Base-by-base conservation (phyloP, 2,797 vertebrate species). In the Halcyon chelicuti region DNA sequence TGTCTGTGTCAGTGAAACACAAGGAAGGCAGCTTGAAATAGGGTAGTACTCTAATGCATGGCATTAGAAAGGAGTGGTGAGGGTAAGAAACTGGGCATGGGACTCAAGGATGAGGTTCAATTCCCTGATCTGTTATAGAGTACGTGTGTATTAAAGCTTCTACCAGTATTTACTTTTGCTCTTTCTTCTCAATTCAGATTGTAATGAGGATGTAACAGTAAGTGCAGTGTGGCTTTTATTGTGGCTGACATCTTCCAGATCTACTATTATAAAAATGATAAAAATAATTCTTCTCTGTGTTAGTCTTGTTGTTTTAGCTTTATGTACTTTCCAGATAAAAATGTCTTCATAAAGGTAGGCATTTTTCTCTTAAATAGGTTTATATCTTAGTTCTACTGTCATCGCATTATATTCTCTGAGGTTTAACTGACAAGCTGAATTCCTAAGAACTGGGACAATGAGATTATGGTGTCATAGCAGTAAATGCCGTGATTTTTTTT, bases 361-460 rank as follows among this genome's bases (percentile, higher is more conserved):
- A 55, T 93, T 91, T 89, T 86, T 87, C 28, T 28, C 21, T 71
- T 77, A 31, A 42, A 90, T 88, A 86, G n/a, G 15, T 67, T 46
- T 73, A 12, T 78, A 12, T 40, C 84, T 35, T 73, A 78, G 51
- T 90, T 96, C 66, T 73, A 14, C 40, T 84, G 44, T 67, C 42
- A 65, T 84, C 62, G 33, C 35, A 28, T 63, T 51, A 55, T 91
- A 95, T 91, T 81, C 49, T 93, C 29, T 72, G 91, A 92, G 31
- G 46, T 58, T 76, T 96, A 92, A 63, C 67, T 66, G 90, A 79
- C 39, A 91, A 92, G 57, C 55, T 87, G 49, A 90, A 91, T 93
- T 91, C 49, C 42, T 70, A 63, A 71, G 35, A 93, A 79, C 67
- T 74, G 46, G 73, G 77, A 89, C 93, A 83, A 89, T 81, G 49